These are phyloP conservation scores for Drosophila leontia DNA, from an alignment of 1,140 invertebrate species.

Conservation along the genomic window DNA sequence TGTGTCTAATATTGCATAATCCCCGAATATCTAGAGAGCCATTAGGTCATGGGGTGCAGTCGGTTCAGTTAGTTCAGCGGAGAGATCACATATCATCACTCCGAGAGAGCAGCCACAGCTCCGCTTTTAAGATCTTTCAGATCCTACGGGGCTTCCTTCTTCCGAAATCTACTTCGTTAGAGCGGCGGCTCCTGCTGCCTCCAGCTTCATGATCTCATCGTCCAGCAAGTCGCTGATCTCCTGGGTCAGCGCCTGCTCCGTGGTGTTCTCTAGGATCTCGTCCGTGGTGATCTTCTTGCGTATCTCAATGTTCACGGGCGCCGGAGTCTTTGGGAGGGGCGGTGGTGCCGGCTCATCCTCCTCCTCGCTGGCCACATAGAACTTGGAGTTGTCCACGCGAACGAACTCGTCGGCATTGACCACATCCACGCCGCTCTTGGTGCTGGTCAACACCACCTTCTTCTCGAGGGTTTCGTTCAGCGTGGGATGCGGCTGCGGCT, in stretches of 20 bases:
- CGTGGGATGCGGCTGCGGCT: conserved; percentile 52
- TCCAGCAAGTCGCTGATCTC: conserved; percentile 82
- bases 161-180: conserved; percentile 11
- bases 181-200: conserved; percentile 23
- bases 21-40: conserved; percentile 27
- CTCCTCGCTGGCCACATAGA: conserved; percentile 69
- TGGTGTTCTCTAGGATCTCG: conserved; percentile 74
- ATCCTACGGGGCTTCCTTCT: neutral
- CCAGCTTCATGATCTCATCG: conserved; percentile 78
- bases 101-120: conserved; percentile 5
- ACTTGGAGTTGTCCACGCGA: conserved; percentile 77
- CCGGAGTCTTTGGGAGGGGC: conserved; percentile 71
- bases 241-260: conserved; percentile 70
- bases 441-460: conserved; percentile 74
- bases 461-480: conserved; percentile 69
- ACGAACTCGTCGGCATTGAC: conserved; percentile 66
- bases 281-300: conserved; percentile 74
- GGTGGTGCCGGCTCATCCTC: conserved; percentile 45
- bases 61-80: conserved; percentile 10
- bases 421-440: conserved; percentile 70
- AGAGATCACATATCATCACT: conserved; percentile 28
- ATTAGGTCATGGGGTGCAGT: conserved; percentile 9
- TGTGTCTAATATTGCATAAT: conserved; percentile 7
- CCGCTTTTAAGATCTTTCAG: conserved; percentile 1
- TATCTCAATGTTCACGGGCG: conserved; percentile 80